Conservation (phyloP, 2,113 vertebrate genomes). For the Phyllopteryx taeniolatus region DNA sequence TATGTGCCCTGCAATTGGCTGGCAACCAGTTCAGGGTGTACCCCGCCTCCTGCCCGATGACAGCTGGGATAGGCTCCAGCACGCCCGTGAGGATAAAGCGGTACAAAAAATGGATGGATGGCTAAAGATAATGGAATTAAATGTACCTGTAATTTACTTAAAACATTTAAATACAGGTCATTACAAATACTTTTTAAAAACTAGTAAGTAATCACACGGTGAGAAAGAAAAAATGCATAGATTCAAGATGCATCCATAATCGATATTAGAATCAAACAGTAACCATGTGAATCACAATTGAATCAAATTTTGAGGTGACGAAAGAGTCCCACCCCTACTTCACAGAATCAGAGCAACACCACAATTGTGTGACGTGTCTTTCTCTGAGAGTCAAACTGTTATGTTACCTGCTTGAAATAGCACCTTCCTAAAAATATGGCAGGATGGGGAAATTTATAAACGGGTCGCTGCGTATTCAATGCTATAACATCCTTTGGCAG, state of each 20-base stretch:
- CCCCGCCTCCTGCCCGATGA: too few species aligned
- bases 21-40: too few species aligned
- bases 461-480: constrained; percentile 8
- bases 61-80: too few species aligned
- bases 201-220: too few species aligned
- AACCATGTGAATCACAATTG: not conserved
- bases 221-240: too few species aligned
- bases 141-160: too few species aligned
- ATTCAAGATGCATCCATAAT: not conserved
- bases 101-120: too few species aligned
- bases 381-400: not conserved
- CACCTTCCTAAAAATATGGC: not conserved
- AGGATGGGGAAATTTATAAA: constrained; percentile 2
- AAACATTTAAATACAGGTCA: too few species aligned
- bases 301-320: not conserved
- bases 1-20: too few species aligned
- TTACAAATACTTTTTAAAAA: too few species aligned
- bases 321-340: not conserved
- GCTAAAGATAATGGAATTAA: too few species aligned
- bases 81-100: too few species aligned
- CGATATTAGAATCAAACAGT: not conserved
- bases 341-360: not conserved
- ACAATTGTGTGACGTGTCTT: not conserved
- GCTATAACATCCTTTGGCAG: constrained; percentile 14
- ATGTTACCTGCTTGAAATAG: constrained; percentile 3